phyloP scores from a whole-genome alignment of 2,113 vertebrate genomes.

The Natator depressus region DNA sequence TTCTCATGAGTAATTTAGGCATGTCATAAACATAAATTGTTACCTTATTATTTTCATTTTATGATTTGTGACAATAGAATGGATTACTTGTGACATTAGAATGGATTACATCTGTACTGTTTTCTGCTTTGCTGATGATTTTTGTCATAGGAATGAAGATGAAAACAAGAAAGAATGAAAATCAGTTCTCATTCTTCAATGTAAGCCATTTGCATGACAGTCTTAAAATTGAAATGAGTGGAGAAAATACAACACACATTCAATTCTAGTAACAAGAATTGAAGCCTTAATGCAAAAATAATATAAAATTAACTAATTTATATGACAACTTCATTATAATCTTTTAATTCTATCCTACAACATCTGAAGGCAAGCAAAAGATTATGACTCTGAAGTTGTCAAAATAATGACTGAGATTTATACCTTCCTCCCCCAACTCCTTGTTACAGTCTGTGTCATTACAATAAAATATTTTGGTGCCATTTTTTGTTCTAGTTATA shows the following conservation, averaged over 20 bases:
- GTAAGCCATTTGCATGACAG: background rate
- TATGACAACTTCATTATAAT: background rate
- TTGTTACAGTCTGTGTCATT: background rate
- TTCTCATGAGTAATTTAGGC: conserved; percentile 8
- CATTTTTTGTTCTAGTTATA: background rate
- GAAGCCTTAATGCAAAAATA: background rate
- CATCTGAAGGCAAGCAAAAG: background rate
- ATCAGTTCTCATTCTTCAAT: background rate
- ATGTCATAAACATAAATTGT: conserved; percentile 6
- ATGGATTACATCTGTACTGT: background rate
- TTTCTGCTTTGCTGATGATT: conserved; percentile 11
- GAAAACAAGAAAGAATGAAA: conserved; percentile 5
- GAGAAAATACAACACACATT: background rate
- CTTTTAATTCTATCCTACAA: background rate
- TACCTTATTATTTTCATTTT: background rate
- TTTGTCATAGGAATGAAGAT: conserved; percentile 23
- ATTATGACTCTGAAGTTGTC: background rate
- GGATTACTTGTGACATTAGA: conserved; percentile 22
- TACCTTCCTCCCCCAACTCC: background rate
- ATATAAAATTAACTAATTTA: background rate
- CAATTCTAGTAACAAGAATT: background rate
- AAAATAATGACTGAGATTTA: background rate
- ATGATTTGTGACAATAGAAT: conserved; percentile 15
- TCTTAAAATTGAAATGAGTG: background rate
- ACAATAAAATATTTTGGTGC: background rate